A percentile compares a stretch with the other conserved stretches of the same genome.
These are phyloP conservation scores for Erebia ligea DNA, from an alignment of 2,888 invertebrate species.

Conservation along the genomic window DNA sequence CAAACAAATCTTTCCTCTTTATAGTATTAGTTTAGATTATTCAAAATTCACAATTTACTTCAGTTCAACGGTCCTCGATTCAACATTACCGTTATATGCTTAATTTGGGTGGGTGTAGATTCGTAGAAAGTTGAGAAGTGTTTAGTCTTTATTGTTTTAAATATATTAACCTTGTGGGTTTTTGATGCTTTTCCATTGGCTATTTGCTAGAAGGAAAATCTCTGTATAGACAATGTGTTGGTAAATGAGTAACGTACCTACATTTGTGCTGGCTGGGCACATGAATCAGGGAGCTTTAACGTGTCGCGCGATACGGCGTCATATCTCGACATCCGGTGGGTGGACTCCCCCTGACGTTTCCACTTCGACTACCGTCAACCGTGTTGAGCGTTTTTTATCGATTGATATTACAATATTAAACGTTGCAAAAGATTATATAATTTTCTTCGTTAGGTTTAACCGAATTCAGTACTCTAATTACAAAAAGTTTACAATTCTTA, in stretches of 20 bases:
- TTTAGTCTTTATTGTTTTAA: neutral
- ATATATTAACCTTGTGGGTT: neutral
- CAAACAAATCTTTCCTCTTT: no score
- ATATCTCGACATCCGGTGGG: slow-evolving; percentile 68
- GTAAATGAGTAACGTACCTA: neutral
- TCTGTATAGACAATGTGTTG: neutral
- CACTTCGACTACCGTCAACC: slow-evolving; percentile 48
- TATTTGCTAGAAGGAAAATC: neutral
- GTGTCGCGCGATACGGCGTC: slow-evolving; percentile 57
- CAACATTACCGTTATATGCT: slow-evolving; percentile 8
- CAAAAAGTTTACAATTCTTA: neutral
- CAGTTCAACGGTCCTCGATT: slow-evolving; percentile 2
- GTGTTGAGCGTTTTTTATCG: slow-evolving; percentile 55
- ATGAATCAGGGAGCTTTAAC: slow-evolving; percentile 53
- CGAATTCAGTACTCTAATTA: neutral
- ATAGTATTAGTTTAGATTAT: no score
- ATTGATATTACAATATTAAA: slow-evolving; percentile 44
- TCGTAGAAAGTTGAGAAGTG: neutral
- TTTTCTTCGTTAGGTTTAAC: neutral
- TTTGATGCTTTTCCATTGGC: neutral
- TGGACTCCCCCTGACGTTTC: slow-evolving; percentile 56
- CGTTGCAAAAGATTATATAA: slow-evolving; percentile 1
- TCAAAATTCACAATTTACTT: slow-evolving; percentile 15
- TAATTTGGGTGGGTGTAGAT: neutral
- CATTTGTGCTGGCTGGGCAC: slow-evolving; percentile 31